These are phyloP conservation scores for Aphaenogaster floridana DNA, from an alignment of 1,140 invertebrate species.

Conservation along the genomic window DNA sequence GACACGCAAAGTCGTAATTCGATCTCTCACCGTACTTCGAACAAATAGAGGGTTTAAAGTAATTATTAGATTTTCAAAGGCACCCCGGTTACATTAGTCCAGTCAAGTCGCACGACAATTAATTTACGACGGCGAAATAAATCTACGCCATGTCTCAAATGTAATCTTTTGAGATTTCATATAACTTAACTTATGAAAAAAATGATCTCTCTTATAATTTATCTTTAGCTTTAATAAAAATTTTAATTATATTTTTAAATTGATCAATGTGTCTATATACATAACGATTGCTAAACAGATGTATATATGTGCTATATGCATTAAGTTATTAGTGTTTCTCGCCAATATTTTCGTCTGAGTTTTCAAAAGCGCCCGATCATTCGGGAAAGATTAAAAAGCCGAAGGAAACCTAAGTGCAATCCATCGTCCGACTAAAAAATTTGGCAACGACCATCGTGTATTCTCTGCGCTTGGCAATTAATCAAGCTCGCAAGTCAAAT, in stretches of 20 bases:
- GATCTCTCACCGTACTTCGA: conserved; percentile 7
- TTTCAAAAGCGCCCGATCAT: conserved; percentile 5
- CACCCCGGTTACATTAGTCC: background rate
- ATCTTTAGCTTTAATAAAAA: background rate
- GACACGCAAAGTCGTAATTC: conserved; percentile 64
- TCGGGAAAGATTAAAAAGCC: conserved; percentile 32
- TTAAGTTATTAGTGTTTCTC: background rate
- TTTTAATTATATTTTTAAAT: background rate
- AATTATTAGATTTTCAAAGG: conserved; percentile 34
- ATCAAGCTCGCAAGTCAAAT: conserved; percentile 60
- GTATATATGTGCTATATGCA: background rate
- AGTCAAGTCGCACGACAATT: background rate
- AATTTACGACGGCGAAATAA: background rate
- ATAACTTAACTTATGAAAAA: background rate
- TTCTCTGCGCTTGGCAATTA: conserved; percentile 34
- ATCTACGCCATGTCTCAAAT: background rate
- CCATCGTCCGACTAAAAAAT: conserved; percentile 46
- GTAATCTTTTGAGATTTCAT: background rate
- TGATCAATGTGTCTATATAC: background rate
- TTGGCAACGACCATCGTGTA: conserved; percentile 51
- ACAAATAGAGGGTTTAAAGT: background rate
- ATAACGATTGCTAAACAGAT: background rate
- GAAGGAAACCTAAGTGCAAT: background rate
- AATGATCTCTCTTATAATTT: background rate
- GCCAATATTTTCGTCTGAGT: background rate